Percentiles rank a stretch among this genome's conserved stretches.
Conservation (phyloP, 30 jellyfish, hydroid and myxozoan genomes). For the Cassiopea xamachana region DNA sequence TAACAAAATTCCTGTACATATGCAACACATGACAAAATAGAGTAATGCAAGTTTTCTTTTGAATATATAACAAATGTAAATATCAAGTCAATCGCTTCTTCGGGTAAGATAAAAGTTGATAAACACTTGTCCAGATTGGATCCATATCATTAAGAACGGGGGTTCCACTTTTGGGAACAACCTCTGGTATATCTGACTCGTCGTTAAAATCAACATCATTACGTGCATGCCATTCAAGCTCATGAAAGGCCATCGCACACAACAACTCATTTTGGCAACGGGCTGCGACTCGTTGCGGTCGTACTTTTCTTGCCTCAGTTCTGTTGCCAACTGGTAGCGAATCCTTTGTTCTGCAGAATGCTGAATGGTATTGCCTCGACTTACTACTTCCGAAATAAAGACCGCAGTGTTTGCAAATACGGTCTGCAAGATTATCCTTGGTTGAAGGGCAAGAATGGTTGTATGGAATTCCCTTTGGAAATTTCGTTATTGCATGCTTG, state of each 20-base stretch:
- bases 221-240: constrained; percentile 66
- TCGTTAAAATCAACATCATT: constrained; percentile 64
- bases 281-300: constrained; percentile 63
- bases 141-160: constrained; percentile 40
- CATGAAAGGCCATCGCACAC: constrained; percentile 70
- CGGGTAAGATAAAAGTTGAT: constrained; percentile 30
- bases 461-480: too few relatives aligned
- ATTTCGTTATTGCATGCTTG: constrained; percentile 22
- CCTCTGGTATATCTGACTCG: constrained; percentile 66
- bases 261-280: constrained; percentile 70
- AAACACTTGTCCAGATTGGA: constrained; percentile 48
- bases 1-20: constrained; percentile 21
- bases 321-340: constrained; percentile 54
- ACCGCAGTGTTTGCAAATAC: constrained; percentile 65
- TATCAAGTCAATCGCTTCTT: constrained; percentile 49
- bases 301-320: constrained; percentile 41
- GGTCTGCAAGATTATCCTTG: constrained; percentile 24
- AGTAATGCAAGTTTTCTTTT: constrained; percentile 45
- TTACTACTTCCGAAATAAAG: constrained; percentile 58
- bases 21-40: constrained; percentile 22
- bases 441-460: too few relatives aligned
- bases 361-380: constrained; percentile 59
- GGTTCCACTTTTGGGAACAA: constrained; percentile 47
- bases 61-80: constrained; percentile 35
- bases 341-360: constrained; percentile 64